phyloP scores from a whole-genome alignment of 2,888 invertebrate genomes.

The Erebia aethiops region DNA sequence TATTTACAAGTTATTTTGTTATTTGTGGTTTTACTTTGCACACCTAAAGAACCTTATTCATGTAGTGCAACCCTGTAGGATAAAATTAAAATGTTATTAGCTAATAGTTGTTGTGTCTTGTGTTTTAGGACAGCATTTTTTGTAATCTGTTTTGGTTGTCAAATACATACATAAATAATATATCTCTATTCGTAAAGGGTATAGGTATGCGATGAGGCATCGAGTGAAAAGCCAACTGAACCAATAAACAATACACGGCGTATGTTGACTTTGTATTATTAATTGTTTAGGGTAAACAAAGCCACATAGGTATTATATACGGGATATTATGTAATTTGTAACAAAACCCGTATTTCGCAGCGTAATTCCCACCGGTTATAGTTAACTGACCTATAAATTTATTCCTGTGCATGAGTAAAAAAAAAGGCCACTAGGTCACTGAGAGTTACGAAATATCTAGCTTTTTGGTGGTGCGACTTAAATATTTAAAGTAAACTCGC shows the following conservation, averaged over 20 bases:
- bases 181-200: neutral
- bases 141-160: too few species aligned
- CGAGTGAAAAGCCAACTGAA: neutral
- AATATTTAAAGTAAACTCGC: slow-evolving; percentile 28
- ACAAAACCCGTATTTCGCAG: slow-evolving; percentile 18
- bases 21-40: too few species aligned
- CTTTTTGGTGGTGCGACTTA: slow-evolving; percentile 23
- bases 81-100: too few species aligned
- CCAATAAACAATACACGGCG: neutral
- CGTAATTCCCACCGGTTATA: slow-evolving; percentile 31
- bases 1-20: too few species aligned
- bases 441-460: slow-evolving; percentile 34
- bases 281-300: slow-evolving; percentile 6
- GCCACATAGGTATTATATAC: neutral
- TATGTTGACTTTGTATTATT: neutral
- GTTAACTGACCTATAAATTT: slow-evolving; percentile 34
- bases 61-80: too few species aligned
- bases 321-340: slow-evolving; percentile 8
- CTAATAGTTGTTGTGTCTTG: too few species aligned
- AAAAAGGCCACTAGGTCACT: slow-evolving; percentile 39
- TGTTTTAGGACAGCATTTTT: too few species aligned
- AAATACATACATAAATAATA: too few species aligned
- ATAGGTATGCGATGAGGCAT: neutral
- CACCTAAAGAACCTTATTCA: too few species aligned
- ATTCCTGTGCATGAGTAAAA: slow-evolving; percentile 28